Base-by-base conservation (phyloP, 2,888 invertebrate species). In the Synanthedon tipuliformis region DNA sequence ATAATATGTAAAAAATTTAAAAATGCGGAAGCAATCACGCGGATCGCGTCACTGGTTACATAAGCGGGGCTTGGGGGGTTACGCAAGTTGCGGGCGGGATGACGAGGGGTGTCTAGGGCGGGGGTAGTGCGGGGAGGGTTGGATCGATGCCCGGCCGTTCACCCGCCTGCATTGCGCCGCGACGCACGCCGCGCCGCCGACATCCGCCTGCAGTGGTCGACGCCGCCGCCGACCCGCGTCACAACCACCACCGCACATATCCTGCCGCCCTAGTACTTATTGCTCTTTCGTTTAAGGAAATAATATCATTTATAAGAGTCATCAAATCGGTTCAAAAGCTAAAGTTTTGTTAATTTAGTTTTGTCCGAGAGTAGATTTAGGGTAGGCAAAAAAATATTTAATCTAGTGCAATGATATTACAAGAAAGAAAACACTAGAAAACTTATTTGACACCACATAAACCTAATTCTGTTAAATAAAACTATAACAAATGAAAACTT, bases 151-250 rank as follows among this genome's bases (percentile, higher is more conserved):
- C 75, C 75, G 86, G 87, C 78, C 81, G 81, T 85, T 85, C 81
- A 85, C 85, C 85, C 86, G 86, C 83, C 86, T 84, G 84, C 85
- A 85, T 79, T 85, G 85, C 85, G 86, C 81, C 81, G 69, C 72
- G 60, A 61, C 55, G 58, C 53, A 59, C 61, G 58, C 61, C 65
- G 58, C 61, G 58, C 64, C 56, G 60, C 67, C 62, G 57, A 52
- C 57, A 53, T 58, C 64, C 56, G 60, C 68, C 62, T 59, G 53
- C 58, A 54, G 18, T 23, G 34, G 16, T 50, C 48, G 50, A 51
- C 48, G 27, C 27, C 71, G 68, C 66, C 70, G 34, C 34, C 34
- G 34, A 34, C 2, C 34, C 34, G 7, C 34, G 34, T 34, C 34
- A 34, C 34, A 34, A 34, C 34, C 71, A 68, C 69, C 67, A 68